Base-by-base conservation (phyloP, 2,113 vertebrate genomes). In the Trichomycterus rosablanca region DNA sequence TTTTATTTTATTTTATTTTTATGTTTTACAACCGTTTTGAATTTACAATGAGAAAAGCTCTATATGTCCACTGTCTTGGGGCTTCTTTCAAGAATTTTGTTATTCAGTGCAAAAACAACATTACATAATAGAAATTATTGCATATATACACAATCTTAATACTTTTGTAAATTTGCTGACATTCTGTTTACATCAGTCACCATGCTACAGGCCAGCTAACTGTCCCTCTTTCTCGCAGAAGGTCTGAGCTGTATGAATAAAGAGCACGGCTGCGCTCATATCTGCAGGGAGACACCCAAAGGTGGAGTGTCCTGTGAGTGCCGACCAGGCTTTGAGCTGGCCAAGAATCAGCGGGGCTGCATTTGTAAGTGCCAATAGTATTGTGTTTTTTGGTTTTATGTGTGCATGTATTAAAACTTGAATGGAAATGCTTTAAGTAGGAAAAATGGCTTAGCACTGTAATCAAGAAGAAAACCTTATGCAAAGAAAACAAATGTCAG, bases 211-310 rank as follows among this genome's bases (percentile, higher is more conserved):
- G n/a, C n/a, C 26, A 16, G 45, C 42, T 63, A 45, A 69, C 26
- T 4, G 18, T 56, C 40, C 42, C 75, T 79, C 59, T 70, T 74
- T 66, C 48, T 78, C 86, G 63, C 90, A 98, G 95, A 95, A 88
- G 93, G 95, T 63, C 86, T 97, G 87, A 97, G 88, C 88, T 99
- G 96, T 79, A 98, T 98, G 95, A 99, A 99, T 79, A 96, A 93
- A 83, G 91, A 95, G 42, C 95, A 99, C 0, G 90, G 95, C 78
- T 98, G 95, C 69, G 88, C 89, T 60, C 94, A 97, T 85, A 95
- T 98, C 89, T 98, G 95, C 87, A 93, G 90, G 80, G 94, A 99
- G 84, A 89, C 88, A 0, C 92, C 93, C 5, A 92, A 89, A 79
- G 96, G 92, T 58, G 91, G 92, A 16, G 89, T 91, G 30, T 89